These are phyloP conservation scores for Cremastinae sp. DNA, from an alignment of 2,888 invertebrate species.

Conservation along the genomic window DNA sequence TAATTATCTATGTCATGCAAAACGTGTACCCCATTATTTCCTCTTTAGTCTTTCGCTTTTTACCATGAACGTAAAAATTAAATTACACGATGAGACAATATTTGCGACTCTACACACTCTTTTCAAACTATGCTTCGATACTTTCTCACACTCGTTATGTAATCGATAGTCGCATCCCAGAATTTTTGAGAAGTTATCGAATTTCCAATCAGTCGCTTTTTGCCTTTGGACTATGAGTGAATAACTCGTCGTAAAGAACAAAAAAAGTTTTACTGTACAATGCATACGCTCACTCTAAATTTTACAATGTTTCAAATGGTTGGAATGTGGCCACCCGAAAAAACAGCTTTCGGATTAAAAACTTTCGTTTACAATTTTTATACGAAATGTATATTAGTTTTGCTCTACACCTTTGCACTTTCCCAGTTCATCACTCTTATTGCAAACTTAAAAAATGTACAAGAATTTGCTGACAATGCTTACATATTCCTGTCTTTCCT, in stretches of 20 bases:
- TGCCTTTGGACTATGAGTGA: neutral
- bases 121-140: too few relatives aligned
- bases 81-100: too few relatives aligned
- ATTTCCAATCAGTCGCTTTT: too few relatives aligned
- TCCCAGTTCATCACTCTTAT: constrained; percentile 61
- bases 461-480: constrained; percentile 53
- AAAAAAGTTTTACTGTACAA: neutral
- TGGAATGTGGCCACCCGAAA: constrained; percentile 56
- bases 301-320: constrained; percentile 47
- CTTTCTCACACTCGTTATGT: too few relatives aligned
- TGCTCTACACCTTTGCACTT: constrained; percentile 44
- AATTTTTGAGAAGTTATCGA: too few relatives aligned
- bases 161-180: too few relatives aligned
- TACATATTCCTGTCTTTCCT: constrained; percentile 53
- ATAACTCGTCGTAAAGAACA: neutral
- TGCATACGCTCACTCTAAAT: constrained; percentile 53
- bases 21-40: too few relatives aligned
- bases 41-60: too few relatives aligned
- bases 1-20: too few relatives aligned
- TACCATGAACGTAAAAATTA: too few relatives aligned
- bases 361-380: constrained; percentile 54
- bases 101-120: too few relatives aligned
- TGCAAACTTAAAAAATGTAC: constrained; percentile 36
- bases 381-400: constrained; percentile 42
- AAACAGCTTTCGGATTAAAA: constrained; percentile 52